A percentile compares a stretch with the other conserved stretches of the same genome.
Evolutionary conservation across 2,113 vertebrate species (phyloP).

Genomic region (Perognathus longimembris): DNA sequence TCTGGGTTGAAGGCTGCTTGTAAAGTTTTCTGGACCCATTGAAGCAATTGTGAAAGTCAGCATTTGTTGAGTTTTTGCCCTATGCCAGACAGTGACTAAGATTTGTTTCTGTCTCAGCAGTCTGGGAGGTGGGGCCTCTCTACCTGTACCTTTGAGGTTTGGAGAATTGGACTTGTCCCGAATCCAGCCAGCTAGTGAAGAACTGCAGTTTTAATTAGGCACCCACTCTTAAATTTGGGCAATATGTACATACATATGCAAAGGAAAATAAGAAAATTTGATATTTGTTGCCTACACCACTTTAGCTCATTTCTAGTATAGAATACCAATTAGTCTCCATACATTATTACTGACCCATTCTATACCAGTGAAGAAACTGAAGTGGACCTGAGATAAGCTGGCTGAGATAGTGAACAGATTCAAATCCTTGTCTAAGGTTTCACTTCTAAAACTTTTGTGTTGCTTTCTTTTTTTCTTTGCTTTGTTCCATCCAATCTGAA

Average conservation of each 20-base stretch:
- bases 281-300: neutral
- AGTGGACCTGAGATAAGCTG: neutral
- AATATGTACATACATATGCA: fast-evolving
- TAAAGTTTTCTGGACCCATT: neutral
- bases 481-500: neutral
- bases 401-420: neutral
- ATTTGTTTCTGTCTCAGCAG: neutral
- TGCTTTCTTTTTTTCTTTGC: neutral
- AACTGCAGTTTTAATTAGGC: neutral
- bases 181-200: neutral
- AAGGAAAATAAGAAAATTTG: neutral
- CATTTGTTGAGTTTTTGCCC: neutral
- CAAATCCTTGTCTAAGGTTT: neutral
- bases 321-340: neutral
- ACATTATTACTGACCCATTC: neutral
- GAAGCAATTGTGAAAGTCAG: neutral
- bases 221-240: neutral
- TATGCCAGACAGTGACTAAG: neutral
- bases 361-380: neutral
- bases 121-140: neutral
- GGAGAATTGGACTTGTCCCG: neutral
- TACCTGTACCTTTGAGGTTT: neutral
- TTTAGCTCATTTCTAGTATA: neutral
- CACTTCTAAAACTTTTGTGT: neutral
- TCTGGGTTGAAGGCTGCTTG: neutral